Percentiles rank a stretch among this genome's conserved stretches.
Conservation (phyloP, 2,113 vertebrate species). For the Lathamus discolor region DNA sequence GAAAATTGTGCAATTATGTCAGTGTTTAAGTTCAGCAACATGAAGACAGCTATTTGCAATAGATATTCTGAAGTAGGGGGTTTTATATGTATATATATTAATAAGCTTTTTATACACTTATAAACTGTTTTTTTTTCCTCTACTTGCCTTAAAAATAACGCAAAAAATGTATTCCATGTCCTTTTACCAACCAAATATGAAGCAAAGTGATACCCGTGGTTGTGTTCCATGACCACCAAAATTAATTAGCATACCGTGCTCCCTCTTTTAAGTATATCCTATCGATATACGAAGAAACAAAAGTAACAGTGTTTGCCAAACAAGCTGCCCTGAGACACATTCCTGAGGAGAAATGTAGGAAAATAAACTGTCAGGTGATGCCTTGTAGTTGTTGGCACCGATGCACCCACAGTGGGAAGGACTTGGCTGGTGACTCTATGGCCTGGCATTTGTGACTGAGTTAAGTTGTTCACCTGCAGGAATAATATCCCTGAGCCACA, state of each 20-base stretch:
- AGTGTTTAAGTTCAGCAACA: neutral
- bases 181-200: neutral
- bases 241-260: neutral
- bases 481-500: neutral
- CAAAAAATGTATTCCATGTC: fast-evolving
- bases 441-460: neutral
- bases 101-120: neutral
- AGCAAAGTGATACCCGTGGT: neutral
- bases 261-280: neutral
- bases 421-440: neutral
- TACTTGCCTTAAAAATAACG: neutral
- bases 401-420: neutral
- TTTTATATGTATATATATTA: neutral
- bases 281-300: neutral
- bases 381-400: neutral
- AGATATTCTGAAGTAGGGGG: neutral
- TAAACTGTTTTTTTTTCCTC: neutral
- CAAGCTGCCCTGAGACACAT: fast-evolving
- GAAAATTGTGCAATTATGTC: neutral
- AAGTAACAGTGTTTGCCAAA: neutral
- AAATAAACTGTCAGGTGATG: neutral
- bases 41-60: neutral
- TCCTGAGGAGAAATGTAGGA: neutral
- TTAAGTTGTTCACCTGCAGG: neutral
- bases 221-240: neutral